These are phyloP conservation scores for Macrobrachium nipponense DNA, from an alignment of 1,140 invertebrate species.

Conservation along the genomic window DNA sequence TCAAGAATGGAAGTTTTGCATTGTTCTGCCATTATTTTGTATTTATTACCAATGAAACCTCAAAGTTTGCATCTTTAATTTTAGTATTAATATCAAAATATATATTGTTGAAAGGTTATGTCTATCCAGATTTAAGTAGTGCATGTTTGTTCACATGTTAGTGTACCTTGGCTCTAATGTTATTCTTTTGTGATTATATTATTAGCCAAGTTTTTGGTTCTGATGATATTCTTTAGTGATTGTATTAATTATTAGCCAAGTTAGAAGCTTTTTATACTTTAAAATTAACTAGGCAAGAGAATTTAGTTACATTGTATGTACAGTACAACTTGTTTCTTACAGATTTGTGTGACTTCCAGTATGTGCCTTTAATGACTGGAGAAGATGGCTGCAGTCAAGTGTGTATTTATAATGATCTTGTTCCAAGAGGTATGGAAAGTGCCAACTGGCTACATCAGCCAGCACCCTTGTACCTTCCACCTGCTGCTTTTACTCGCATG, in stretches of 20 bases:
- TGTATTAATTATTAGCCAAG: background rate
- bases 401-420: constrained; percentile 51
- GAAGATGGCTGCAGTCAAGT: constrained; percentile 17
- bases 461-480: constrained; percentile 79
- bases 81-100: too few species aligned
- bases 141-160: too few species aligned
- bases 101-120: too few species aligned
- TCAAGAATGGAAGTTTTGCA: too few species aligned
- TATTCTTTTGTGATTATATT: too few species aligned
- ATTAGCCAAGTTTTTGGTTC: background rate
- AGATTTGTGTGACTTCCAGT: constrained; percentile 93
- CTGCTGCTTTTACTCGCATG: constrained; percentile 81
- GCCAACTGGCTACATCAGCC: constrained; percentile 69
- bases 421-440: constrained; percentile 48
- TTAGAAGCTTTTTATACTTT: background rate
- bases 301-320: too few species aligned
- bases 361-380: constrained; percentile 77
- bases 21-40: too few species aligned
- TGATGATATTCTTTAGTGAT: too few species aligned
- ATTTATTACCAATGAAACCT: too few species aligned
- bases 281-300: background rate
- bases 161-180: too few species aligned
- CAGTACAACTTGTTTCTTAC: constrained; percentile 65
- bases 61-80: too few species aligned
- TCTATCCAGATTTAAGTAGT: too few species aligned